Conservation (phyloP, 2,797 vertebrate species). For the Myoxocephalus aenaeus region DNA sequence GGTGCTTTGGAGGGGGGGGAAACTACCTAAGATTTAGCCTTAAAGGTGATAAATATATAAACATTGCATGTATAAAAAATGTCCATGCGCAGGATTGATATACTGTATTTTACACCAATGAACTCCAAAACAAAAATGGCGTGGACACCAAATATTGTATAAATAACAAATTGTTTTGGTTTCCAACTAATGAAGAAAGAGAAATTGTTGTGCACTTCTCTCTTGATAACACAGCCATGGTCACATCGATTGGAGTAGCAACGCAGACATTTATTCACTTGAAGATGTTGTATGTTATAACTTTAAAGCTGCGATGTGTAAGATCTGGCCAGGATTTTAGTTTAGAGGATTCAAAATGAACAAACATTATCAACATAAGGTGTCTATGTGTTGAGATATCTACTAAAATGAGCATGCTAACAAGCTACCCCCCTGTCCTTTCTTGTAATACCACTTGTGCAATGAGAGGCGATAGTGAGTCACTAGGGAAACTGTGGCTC, state of each 20-base stretch:
- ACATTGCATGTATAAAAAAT: constrained; percentile 19
- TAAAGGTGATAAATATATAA: constrained; percentile 17
- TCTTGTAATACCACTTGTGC: neutral
- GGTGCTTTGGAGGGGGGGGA: neutral
- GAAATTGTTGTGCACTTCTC: neutral
- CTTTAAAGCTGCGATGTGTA: neutral
- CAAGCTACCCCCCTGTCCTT: neutral
- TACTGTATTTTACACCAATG: constrained; percentile 3
- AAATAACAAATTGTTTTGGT: constrained; percentile 2
- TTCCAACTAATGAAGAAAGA: constrained; percentile 30
- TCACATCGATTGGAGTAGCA: neutral
- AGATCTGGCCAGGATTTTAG: neutral
- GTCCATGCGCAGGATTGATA: constrained; percentile 3
- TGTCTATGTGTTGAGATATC: neutral
- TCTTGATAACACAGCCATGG: neutral
- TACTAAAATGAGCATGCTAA: neutral
- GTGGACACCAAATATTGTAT: neutral
- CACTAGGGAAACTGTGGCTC: no score
- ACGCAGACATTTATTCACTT: constrained; percentile 18
- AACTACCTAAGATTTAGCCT: neutral
- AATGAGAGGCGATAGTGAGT: neutral
- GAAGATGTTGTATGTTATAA: constrained; percentile 39
- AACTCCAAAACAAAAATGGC: neutral
- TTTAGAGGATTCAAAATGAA: neutral
- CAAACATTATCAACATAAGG: neutral